Evolutionary conservation across 2,113 vertebrate genomes (phyloP).

Genomic region (Stictonetta naevosa): DNA sequence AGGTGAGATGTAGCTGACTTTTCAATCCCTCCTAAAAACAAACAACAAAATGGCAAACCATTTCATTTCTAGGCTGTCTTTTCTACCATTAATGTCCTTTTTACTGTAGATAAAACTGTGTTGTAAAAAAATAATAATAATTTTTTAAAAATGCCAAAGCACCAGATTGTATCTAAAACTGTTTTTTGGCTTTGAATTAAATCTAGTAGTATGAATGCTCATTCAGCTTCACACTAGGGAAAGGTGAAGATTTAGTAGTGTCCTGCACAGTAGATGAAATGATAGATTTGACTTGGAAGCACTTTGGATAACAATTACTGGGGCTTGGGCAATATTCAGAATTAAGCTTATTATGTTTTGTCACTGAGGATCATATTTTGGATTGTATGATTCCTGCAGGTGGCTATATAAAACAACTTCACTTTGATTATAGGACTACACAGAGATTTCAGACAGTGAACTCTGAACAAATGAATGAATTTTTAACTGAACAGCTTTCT

Average conservation of each 20-base stretch:
- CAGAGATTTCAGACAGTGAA: neutral
- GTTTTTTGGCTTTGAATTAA: neutral
- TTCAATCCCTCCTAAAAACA: neutral
- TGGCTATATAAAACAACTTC: neutral
- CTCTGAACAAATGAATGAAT: neutral
- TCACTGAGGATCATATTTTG: neutral
- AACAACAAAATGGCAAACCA: neutral
- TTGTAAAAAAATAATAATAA: neutral
- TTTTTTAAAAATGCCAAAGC: neutral
- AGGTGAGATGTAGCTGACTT: neutral
- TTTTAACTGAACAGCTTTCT: neutral
- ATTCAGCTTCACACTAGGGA: neutral
- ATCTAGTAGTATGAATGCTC: neutral
- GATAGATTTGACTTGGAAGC: neutral
- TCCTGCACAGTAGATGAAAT: neutral
- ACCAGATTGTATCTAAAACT: neutral
- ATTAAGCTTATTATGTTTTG: neutral
- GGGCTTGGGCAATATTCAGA: neutral
- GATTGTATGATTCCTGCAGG: neutral
- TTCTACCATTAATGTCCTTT: neutral
- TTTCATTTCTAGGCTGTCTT: neutral
- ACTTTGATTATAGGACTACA: neutral
- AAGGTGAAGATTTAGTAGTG: neutral
- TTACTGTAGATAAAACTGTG: neutral
- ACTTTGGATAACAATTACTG: neutral